A percentile compares a stretch with the other conserved stretches of the same genome.
phyloP scores from a whole-genome alignment of 2,113 vertebrate genomes.

The Motacilla tschutschensis region DNA sequence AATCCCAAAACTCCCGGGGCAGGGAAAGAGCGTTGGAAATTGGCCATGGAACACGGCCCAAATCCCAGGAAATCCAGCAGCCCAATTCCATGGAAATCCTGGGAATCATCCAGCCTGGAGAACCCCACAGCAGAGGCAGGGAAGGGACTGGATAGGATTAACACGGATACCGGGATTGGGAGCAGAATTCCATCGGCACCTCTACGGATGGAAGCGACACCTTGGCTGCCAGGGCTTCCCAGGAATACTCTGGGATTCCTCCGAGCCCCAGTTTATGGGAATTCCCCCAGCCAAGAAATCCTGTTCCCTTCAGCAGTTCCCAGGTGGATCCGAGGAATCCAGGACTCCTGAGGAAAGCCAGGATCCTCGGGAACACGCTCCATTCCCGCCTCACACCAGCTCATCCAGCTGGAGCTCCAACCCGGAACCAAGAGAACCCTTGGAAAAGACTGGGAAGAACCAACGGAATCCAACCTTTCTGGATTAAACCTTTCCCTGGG shows the following conservation, averaged over 20 bases:
- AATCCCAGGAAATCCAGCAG: neutral
- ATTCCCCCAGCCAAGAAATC: too few species aligned
- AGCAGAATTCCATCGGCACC: neutral
- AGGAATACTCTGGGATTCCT: neutral
- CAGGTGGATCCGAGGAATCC: fast-evolving
- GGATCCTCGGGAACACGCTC: fast-evolving
- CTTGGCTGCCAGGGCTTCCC: fast-evolving
- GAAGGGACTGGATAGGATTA: neutral
- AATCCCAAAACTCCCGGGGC: neutral
- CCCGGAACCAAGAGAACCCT: neutral
- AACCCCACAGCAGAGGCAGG: neutral
- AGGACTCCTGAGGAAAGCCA: neutral
- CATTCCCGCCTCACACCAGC: neutral
- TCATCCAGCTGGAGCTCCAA: neutral
- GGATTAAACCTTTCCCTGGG: too few species aligned
- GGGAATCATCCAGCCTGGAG: neutral
- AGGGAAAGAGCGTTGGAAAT: neutral
- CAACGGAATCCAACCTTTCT: neutral
- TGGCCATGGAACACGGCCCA: fast-evolving
- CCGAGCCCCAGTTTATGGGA: neutral
- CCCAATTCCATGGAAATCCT: neutral
- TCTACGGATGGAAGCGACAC: fast-evolving
- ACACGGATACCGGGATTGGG: fast-evolving
- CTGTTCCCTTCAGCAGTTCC: neutral
- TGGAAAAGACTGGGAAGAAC: neutral